Conservation (phyloP, 2,113 vertebrate species). For the Muntiacus muntjak region DNA sequence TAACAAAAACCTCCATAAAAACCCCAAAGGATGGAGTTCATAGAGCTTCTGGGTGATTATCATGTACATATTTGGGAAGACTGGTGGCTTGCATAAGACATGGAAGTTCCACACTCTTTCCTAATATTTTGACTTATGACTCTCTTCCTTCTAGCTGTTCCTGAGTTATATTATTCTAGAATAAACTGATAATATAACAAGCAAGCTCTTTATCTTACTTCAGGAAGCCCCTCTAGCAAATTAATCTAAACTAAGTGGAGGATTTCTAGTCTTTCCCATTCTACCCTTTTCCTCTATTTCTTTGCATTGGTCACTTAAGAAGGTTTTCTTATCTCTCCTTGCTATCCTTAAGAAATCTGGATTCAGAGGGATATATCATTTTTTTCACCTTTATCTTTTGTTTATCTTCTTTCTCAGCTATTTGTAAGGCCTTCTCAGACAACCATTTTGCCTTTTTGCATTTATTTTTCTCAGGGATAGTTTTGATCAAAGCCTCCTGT, state of each 20-base stretch:
- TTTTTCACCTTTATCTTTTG: not conserved
- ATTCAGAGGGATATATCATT: not conserved
- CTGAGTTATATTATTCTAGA: not conserved
- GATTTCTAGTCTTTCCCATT: not conserved
- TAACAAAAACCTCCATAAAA: not conserved
- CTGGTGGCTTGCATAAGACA: no score
- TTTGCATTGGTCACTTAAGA: not conserved
- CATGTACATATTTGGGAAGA: not conserved
- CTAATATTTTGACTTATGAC: not conserved
- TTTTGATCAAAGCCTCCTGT: not conserved
- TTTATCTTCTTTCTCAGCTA: not conserved
- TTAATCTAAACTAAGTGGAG: not conserved
- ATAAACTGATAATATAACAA: not conserved
- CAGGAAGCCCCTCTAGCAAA: not conserved
- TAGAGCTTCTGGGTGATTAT: not conserved
- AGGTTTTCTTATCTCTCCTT: not conserved
- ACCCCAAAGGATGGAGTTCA: not conserved
- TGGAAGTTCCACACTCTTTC: not conserved
- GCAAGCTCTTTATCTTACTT: not conserved
- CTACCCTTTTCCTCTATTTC: not conserved
- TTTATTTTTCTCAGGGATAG: not conserved
- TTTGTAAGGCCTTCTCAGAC: not conserved
- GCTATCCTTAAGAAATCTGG: not conserved
- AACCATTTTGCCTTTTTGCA: not conserved
- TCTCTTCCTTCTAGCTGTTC: not conserved